Conservation (phyloP, 1,140 invertebrate genomes). For the Arion vulgaris region DNA sequence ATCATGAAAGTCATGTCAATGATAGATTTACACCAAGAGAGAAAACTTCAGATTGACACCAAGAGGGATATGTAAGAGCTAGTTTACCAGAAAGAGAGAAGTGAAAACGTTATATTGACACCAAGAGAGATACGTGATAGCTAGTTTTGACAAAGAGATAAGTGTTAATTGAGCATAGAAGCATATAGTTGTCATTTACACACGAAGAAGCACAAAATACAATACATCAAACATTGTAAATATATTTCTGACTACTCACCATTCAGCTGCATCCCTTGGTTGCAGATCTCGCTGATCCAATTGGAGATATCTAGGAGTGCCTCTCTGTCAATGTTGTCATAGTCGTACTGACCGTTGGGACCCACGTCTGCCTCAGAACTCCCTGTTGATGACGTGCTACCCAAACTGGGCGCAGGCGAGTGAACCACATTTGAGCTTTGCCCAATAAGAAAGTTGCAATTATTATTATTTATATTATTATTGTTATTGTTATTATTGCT, state of each 20-base stretch:
- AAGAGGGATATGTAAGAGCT: no score
- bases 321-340: constrained; percentile 36
- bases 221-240: no score
- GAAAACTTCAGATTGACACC: no score
- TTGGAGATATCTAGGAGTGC: constrained; percentile 45
- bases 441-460: constrained; percentile 5
- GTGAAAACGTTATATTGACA: no score
- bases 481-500: background rate
- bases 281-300: constrained; percentile 49
- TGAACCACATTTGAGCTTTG: constrained; percentile 28
- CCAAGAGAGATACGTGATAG: no score
- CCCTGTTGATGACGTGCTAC: background rate
- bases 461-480: background rate
- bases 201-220: no score
- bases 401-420: constrained; percentile 33
- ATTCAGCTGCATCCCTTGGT: constrained; percentile 19
- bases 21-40: no score
- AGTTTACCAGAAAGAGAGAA: no score
- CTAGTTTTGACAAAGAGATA: no score
- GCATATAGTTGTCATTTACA: no score
- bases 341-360: constrained; percentile 23
- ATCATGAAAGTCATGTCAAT: no score
- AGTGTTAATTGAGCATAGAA: no score
- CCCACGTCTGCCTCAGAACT: constrained; percentile 19
- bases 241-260: background rate